Conservation (phyloP, 2,888 invertebrate species). For the Mellilla xanthometata region DNA sequence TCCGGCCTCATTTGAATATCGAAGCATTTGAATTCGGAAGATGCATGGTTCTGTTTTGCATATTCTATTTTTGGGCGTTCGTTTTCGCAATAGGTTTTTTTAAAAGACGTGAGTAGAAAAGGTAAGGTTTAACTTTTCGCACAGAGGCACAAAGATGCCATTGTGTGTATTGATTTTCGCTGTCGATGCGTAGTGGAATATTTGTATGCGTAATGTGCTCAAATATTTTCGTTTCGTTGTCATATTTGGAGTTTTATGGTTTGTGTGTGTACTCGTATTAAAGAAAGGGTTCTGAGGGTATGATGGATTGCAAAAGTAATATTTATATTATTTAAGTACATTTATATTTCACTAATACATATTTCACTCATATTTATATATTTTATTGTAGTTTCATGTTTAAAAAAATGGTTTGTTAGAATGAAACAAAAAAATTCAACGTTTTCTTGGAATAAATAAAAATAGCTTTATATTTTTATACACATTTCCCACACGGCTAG, state of each 20-base stretch:
- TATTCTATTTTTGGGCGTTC: constrained; percentile 57
- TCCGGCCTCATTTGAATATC: constrained; percentile 76
- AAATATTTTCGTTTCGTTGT: constrained; percentile 76
- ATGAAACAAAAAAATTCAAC: too few relatives aligned
- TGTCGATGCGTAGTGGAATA: constrained; percentile 42
- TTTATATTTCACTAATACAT: too few relatives aligned
- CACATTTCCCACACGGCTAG: too few relatives aligned
- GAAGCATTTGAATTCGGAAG: constrained; percentile 51
- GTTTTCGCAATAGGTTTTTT: constrained; percentile 17
- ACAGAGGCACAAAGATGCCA: constrained; percentile 52
- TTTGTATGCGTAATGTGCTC: constrained; percentile 73
- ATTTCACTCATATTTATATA: too few relatives aligned
- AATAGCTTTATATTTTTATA: too few relatives aligned
- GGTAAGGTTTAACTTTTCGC: constrained; percentile 56
- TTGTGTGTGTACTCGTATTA: too few relatives aligned
- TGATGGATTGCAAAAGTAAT: constrained; percentile 43
- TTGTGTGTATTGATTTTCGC: constrained; percentile 56
- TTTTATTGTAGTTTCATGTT: too few relatives aligned
- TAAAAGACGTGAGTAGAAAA: constrained; percentile 16
- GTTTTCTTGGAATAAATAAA: too few relatives aligned
- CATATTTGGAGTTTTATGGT: constrained; percentile 67
- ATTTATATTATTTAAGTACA: too few relatives aligned
- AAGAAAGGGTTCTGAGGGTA: constrained; percentile 47
- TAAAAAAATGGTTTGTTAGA: too few relatives aligned
- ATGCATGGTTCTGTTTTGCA: constrained; percentile 66